Evolutionary conservation across 2,888 invertebrate species (phyloP).

Genomic region (Syrphus vitripennis): DNA sequence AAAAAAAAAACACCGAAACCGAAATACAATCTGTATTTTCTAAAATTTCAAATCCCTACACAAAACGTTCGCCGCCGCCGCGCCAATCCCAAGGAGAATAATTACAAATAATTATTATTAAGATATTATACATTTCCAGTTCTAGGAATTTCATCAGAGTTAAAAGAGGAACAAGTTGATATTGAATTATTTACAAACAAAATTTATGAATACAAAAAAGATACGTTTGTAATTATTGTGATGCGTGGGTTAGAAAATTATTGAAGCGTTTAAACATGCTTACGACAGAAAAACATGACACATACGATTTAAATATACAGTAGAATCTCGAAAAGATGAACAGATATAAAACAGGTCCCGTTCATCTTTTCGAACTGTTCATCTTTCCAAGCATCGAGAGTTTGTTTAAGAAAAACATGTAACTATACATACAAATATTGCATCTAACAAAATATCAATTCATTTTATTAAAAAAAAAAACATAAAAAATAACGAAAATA

Average conservation of each 20-base stretch:
- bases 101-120: not conserved
- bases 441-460: too few relatives aligned
- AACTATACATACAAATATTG: too few relatives aligned
- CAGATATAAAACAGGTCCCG: too few relatives aligned
- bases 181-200: not conserved
- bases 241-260: not conserved
- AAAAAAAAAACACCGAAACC: not conserved
- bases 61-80: too few relatives aligned
- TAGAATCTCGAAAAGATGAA: too few relatives aligned
- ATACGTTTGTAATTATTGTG: not conserved
- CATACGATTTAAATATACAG: too few relatives aligned
- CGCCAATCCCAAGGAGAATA: not conserved
- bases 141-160: not conserved
- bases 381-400: too few relatives aligned
- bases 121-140: too few relatives aligned
- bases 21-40: not conserved
- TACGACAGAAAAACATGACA: not conserved
- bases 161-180: not conserved
- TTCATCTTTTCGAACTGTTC: too few relatives aligned
- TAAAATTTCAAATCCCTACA: not conserved
- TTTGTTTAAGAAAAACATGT: too few relatives aligned
- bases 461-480: too few relatives aligned
- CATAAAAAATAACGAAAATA: too few relatives aligned
- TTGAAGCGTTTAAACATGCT: not conserved
- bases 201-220: not conserved